Evolutionary conservation across 2,113 vertebrate genomes (phyloP).

Genomic region (Acrocephalus arundinaceus): DNA sequence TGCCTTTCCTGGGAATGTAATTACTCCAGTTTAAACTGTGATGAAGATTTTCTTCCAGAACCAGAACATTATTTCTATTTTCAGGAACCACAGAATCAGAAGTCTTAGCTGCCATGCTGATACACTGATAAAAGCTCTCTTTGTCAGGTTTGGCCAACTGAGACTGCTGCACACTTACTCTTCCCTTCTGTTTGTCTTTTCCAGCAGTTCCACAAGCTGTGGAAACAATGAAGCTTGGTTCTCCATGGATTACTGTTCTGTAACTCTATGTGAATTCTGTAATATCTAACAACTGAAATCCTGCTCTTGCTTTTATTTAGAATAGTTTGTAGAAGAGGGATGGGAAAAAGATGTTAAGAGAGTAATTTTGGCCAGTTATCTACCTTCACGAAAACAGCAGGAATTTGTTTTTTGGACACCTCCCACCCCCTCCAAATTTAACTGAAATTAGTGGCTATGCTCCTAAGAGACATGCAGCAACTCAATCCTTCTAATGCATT

Average conservation of each 20-base stretch:
- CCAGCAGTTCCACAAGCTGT: background rate
- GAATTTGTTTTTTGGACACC: background rate
- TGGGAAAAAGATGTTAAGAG: background rate
- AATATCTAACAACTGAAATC: background rate
- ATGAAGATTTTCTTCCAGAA: background rate
- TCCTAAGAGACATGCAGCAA: background rate
- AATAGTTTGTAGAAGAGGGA: background rate
- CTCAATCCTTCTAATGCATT: background rate
- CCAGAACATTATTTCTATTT: background rate
- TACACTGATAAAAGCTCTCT: background rate
- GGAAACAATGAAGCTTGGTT: background rate
- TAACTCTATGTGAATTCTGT: background rate
- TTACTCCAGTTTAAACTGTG: background rate
- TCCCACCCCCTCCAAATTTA: background rate
- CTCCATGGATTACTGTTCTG: background rate
- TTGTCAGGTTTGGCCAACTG: background rate
- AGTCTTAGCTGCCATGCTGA: background rate
- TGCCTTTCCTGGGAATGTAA: background rate
- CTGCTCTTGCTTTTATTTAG: background rate
- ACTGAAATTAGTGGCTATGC: background rate
- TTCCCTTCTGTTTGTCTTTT: background rate
- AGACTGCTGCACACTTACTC: background rate
- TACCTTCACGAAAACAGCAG: background rate
- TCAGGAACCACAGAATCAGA: background rate
- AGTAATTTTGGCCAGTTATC: background rate